Evolutionary conservation across 2,888 invertebrate species (phyloP).

Genomic region (Exocentrus adspersus): DNA sequence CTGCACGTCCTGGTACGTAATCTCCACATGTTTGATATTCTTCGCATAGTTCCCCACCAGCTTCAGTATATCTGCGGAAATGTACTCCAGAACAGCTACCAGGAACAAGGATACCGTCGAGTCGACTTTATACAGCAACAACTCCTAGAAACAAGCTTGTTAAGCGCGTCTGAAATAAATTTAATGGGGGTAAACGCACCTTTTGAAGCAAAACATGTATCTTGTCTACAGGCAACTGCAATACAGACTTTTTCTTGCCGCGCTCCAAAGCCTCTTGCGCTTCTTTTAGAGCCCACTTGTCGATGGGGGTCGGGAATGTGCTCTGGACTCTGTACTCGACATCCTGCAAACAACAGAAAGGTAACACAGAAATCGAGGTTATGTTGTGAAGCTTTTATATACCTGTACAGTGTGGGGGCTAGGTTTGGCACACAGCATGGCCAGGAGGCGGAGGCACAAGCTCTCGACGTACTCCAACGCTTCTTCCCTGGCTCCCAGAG

Average conservation of each 20-base stretch:
- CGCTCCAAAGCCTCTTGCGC: constrained; percentile 86
- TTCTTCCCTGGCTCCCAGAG: constrained; percentile 84
- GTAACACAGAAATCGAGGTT: too few species aligned
- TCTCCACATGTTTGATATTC: constrained; percentile 91
- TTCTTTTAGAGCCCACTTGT: constrained; percentile 92
- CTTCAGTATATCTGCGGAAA: constrained; percentile 94
- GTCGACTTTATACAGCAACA: constrained; percentile 87
- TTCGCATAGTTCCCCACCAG: constrained; percentile 97
- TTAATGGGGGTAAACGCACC: too few species aligned
- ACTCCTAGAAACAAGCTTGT: constrained; percentile 72
- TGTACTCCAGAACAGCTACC: constrained; percentile 93
- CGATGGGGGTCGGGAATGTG: constrained; percentile 95
- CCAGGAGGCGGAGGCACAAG: constrained; percentile 86
- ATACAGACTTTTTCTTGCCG: constrained; percentile 80
- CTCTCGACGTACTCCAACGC: constrained; percentile 93
- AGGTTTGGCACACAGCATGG: constrained; percentile 87
- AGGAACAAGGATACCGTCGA: constrained; percentile 89
- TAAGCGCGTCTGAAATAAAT: too few species aligned
- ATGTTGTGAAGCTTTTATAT: too few species aligned
- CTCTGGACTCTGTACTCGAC: constrained; percentile 92
- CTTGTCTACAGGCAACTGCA: constrained; percentile 84
- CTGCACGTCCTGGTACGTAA: constrained; percentile 93
- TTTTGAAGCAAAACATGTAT: constrained; percentile 89
- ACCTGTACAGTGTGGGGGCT: constrained; percentile 83
- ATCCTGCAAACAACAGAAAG: constrained; percentile 76